phyloP scores from a whole-genome alignment of 2,888 invertebrate species.

The Poecilus cupreus region DNA sequence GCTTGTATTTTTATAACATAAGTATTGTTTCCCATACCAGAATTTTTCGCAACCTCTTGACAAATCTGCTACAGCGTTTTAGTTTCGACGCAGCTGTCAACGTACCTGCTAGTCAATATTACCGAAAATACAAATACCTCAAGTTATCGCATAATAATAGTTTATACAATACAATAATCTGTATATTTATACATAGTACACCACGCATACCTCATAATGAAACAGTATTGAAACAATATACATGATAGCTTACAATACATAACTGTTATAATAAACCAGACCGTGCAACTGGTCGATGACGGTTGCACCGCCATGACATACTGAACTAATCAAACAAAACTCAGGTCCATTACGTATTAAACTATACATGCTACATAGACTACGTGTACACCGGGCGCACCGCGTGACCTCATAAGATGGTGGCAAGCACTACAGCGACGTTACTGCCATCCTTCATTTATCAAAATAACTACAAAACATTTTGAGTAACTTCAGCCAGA shows the following conservation, averaged over 20 bases:
- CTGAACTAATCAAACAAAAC: slow-evolving; percentile 48
- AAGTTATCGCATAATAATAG: slow-evolving; percentile 38
- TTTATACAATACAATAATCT: slow-evolving; percentile 19
- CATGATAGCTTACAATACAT: slow-evolving; percentile 13
- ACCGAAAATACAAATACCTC: slow-evolving; percentile 49
- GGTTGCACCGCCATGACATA: slow-evolving; percentile 26
- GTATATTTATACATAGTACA: slow-evolving; percentile 39
- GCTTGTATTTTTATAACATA: slow-evolving; percentile 41
- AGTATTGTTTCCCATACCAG: slow-evolving; percentile 31
- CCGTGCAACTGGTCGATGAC: slow-evolving; percentile 5
- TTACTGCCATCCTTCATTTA: too few relatives aligned
- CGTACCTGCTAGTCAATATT: slow-evolving; percentile 54
- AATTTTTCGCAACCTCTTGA: slow-evolving; percentile 4
- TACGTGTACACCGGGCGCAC: too few relatives aligned
- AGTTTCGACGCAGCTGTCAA: slow-evolving; percentile 34
- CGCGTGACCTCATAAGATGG: too few relatives aligned
- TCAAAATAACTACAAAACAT: too few relatives aligned
- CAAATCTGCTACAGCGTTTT: slow-evolving; percentile 37
- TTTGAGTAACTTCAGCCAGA: too few relatives aligned
- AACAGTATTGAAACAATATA: slow-evolving; percentile 45
- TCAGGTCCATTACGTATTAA: slow-evolving; percentile 48
- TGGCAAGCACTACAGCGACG: too few relatives aligned
- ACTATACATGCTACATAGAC: slow-evolving; percentile 39
- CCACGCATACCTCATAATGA: slow-evolving; percentile 45
- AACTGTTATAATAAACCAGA: neutral